A percentile compares a stretch with the other conserved stretches of the same genome.
Conservation (phyloP, 1,140 invertebrate species). For the Megalopta genalis region DNA sequence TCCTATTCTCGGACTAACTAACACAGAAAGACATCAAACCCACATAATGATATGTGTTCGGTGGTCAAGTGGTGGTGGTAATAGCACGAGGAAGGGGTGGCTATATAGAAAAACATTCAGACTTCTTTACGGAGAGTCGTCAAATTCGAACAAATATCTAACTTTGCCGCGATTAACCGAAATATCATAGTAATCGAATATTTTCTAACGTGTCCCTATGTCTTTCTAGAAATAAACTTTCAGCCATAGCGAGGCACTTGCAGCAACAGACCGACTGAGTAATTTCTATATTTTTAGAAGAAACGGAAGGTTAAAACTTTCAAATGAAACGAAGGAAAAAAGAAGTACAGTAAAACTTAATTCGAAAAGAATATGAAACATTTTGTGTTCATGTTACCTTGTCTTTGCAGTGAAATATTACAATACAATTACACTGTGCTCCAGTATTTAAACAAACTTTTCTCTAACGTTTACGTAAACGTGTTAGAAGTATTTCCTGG, state of each 20-base stretch:
- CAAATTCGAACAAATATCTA: slow-evolving; percentile 65
- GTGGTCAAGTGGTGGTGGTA: slow-evolving; percentile 73
- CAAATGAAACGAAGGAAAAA: background rate
- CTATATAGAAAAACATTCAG: slow-evolving; percentile 80
- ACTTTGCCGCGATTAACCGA: slow-evolving; percentile 47
- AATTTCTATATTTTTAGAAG: background rate
- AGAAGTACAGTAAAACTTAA: background rate
- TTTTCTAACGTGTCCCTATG: slow-evolving; percentile 42
- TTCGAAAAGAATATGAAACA: background rate
- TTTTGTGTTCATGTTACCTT: no score
- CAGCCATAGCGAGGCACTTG: background rate
- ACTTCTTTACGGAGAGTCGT: slow-evolving; percentile 74
- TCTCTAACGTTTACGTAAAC: no score
- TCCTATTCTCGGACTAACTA: slow-evolving; percentile 30
- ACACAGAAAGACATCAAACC: slow-evolving; percentile 74
- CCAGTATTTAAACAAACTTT: no score
- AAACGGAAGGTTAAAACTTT: background rate
- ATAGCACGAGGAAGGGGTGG: slow-evolving; percentile 76
- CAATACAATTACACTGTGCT: no score
- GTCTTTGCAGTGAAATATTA: no score
- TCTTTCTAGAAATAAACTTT: no score
- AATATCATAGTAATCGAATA: slow-evolving; percentile 13
- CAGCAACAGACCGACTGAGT: background rate
- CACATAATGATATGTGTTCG: slow-evolving; percentile 77
- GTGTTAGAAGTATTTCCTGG: no score